Conservation (phyloP, 2,113 vertebrate genomes). For the Nipponia nippon region DNA sequence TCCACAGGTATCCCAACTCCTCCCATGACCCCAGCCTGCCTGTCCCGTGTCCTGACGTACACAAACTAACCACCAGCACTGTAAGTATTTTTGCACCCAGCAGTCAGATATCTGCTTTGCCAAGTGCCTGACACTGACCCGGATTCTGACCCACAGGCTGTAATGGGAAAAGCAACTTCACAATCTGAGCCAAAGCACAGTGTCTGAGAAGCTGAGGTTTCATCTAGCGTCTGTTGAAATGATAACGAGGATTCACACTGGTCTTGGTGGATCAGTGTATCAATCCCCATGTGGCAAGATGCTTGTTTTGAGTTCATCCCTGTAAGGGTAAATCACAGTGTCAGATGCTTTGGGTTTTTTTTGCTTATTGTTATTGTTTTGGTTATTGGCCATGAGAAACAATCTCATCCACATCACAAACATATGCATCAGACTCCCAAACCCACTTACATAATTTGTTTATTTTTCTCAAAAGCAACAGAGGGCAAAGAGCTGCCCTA, state of each 20-base stretch:
- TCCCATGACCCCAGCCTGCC: neutral
- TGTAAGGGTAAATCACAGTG: neutral
- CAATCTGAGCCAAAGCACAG: neutral
- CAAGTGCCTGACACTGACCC: neutral
- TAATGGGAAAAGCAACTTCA: neutral
- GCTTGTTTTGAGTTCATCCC: neutral
- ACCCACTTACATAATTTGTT: neutral
- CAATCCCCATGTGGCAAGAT: neutral
- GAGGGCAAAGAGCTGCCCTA: neutral
- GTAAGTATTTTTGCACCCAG: neutral
- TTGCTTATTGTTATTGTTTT: neutral
- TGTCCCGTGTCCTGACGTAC: neutral
- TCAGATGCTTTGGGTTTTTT: neutral
- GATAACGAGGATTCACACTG: neutral
- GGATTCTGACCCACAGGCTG: neutral
- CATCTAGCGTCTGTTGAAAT: neutral
- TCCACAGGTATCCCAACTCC: neutral
- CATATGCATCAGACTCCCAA: neutral
- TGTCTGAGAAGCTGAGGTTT: neutral
- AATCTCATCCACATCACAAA: neutral
- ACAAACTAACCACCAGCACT: neutral
- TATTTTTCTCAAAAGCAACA: slow-evolving; percentile 6
- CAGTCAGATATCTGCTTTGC: neutral
- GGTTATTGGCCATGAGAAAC: neutral
- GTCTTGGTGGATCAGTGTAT: neutral